These are phyloP conservation scores for Sternotherus odoratus DNA, from an alignment of 2,797 vertebrate species.

Conservation along the genomic window DNA sequence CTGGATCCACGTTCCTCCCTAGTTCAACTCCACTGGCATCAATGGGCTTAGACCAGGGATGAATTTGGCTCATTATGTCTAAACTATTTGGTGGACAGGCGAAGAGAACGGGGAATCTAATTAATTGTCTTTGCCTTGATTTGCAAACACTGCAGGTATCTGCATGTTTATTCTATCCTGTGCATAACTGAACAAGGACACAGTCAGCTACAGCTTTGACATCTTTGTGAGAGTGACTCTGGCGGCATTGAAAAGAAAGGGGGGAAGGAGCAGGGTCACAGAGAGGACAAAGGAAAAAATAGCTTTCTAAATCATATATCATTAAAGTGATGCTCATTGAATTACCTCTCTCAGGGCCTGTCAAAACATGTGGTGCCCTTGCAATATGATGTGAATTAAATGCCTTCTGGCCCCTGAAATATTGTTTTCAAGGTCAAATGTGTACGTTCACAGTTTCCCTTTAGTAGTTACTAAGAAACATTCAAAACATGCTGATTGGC, in stretches of 20 bases:
- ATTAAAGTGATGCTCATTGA: conserved; percentile 78
- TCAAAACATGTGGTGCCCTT: conserved; percentile 65
- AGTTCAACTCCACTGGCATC: not conserved
- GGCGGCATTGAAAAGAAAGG: conserved; percentile 42
- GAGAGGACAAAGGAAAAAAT: conserved; percentile 63
- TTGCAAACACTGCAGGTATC: not conserved
- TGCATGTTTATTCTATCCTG: conserved; percentile 17
- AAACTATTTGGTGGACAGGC: not conserved
- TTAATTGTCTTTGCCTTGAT: not conserved
- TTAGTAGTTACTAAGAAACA: conserved; percentile 35
- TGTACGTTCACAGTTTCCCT: conserved; percentile 58
- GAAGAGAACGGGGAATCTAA: not conserved
- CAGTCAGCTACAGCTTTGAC: conserved; percentile 38
- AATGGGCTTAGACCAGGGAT: not conserved
- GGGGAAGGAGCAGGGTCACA: conserved; percentile 63
- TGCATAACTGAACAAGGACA: not conserved
- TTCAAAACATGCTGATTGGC: conserved; percentile 24
- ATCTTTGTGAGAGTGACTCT: conserved; percentile 54
- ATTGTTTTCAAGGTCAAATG: conserved; percentile 68
- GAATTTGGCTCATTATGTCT: not conserved
- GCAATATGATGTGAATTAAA: conserved; percentile 70
- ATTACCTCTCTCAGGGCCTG: conserved; percentile 70
- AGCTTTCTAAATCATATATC: conserved; percentile 72
- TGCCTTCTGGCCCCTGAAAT: conserved; percentile 73
- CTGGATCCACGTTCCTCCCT: not conserved